A percentile compares a stretch with the other conserved stretches of the same genome.
Conservation (phyloP, 2,888 invertebrate species). For the Athetis lepigone region DNA sequence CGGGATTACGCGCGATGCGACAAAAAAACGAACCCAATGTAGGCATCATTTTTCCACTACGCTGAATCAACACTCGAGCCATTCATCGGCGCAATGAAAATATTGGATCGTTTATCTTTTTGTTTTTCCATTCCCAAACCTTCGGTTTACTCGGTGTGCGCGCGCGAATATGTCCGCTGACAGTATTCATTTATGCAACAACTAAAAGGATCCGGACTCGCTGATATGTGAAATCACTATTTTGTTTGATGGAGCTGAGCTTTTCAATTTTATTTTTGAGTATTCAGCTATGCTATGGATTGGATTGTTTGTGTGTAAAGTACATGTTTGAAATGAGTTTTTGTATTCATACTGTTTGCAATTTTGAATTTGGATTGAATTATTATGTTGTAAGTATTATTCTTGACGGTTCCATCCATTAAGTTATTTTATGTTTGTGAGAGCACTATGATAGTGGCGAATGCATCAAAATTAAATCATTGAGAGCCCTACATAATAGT, state of each 20-base stretch:
- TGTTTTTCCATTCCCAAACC: constrained; percentile 76
- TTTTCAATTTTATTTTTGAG: constrained; percentile 68
- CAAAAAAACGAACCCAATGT: constrained; percentile 58
- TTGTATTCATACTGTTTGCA: constrained; percentile 30
- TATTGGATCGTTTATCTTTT: constrained; percentile 86
- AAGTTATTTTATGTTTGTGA: too few relatives aligned
- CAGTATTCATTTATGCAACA: constrained; percentile 84
- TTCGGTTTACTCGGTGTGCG: constrained; percentile 72
- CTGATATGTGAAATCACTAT: constrained; percentile 85
- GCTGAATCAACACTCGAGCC: constrained; percentile 82
- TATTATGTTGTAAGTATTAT: constrained; percentile 4
- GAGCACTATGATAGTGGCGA: too few relatives aligned
- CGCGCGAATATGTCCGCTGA: constrained; percentile 77
- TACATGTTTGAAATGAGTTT: constrained; percentile 47
- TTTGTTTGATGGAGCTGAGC: constrained; percentile 72
- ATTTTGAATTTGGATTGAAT: constrained; percentile 16
- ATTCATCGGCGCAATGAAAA: constrained; percentile 86
- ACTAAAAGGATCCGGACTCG: constrained; percentile 77
- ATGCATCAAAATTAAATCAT: too few relatives aligned
- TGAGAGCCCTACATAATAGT: too few relatives aligned
- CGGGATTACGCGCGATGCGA: constrained; percentile 66
- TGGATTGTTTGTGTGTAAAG: constrained; percentile 53
- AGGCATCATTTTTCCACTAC: constrained; percentile 81
- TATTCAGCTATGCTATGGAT: constrained; percentile 45
- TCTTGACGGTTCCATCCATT: too few relatives aligned